phyloP scores from a whole-genome alignment of 2,113 vertebrate species.

The Brienomyrus longianalis region DNA sequence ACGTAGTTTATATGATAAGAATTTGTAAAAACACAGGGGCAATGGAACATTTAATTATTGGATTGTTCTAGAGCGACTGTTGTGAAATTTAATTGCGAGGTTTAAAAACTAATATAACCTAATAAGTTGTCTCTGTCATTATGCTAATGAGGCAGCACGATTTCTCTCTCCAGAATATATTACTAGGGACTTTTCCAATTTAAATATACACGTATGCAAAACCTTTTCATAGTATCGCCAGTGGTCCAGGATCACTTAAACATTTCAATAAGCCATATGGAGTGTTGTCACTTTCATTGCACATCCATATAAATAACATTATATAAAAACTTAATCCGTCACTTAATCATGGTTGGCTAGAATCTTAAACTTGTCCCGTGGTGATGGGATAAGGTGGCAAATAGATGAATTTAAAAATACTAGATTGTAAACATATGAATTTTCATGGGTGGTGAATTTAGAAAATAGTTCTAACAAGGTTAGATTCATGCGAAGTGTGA shows the following conservation, averaged over 20 bases:
- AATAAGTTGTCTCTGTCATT: constrained; percentile 92
- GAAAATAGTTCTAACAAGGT: constrained; percentile 79
- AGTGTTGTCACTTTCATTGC: constrained; percentile 9
- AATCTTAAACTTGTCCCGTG: constrained; percentile 74
- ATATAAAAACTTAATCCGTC: constrained; percentile 52
- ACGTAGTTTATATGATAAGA: not conserved
- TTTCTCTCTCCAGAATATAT: constrained; percentile 85
- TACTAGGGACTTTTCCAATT: constrained; percentile 75
- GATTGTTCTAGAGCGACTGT: not conserved
- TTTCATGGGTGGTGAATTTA: constrained; percentile 73
- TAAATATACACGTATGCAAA: constrained; percentile 16
- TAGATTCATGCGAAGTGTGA: constrained; percentile 85
- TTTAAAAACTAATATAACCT: constrained; percentile 88
- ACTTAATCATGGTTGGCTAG: constrained; percentile 75
- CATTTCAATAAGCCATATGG: not conserved
- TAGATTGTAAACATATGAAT: constrained; percentile 76
- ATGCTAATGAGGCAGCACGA: constrained; percentile 98
- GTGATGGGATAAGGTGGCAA: constrained; percentile 72
- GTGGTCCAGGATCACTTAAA: constrained; percentile 21
- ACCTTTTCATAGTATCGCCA: not conserved
- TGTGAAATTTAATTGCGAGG: constrained; percentile 83
- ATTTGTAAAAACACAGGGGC: not conserved
- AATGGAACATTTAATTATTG: not conserved
- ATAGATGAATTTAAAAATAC: constrained; percentile 84
- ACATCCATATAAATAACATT: not conserved